A percentile compares a stretch with the other conserved stretches of the same genome.
These are phyloP conservation scores for Mongoloraphidia duomilia DNA, from an alignment of 2,888 invertebrate species.

Conservation along the genomic window DNA sequence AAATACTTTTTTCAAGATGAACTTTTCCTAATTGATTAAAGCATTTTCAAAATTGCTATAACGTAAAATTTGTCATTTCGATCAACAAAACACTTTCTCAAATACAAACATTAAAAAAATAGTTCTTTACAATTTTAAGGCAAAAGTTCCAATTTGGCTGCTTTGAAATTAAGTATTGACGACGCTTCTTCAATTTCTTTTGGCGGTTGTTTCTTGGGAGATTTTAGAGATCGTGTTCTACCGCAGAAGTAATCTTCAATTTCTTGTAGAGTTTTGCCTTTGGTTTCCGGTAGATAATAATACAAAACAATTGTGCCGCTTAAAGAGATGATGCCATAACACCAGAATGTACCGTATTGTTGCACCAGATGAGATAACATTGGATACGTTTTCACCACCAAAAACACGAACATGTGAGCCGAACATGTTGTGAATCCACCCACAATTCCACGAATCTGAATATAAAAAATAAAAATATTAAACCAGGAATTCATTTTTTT, in stretches of 20 bases:
- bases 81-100: too few species aligned
- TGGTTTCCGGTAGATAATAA: conserved; percentile 49
- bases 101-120: too few species aligned
- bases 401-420: conserved; percentile 48
- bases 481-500: conserved; percentile 1
- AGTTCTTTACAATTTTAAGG: too few species aligned
- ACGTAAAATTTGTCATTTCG: too few species aligned
- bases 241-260: conserved; percentile 58
- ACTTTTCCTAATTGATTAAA: too few species aligned
- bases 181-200: too few species aligned
- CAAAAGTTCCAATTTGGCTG: too few species aligned
- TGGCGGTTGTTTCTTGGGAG: too few species aligned
- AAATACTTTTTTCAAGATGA: too few species aligned
- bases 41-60: too few species aligned
- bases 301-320: conserved; percentile 46
- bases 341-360: conserved; percentile 43
- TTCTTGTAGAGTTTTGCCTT: conserved; percentile 50
- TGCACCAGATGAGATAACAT: conserved; percentile 33
- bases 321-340: conserved; percentile 46
- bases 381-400: conserved; percentile 53
- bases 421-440: conserved; percentile 53
- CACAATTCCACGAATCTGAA: conserved; percentile 46
- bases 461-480: conserved; percentile 3
- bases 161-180: too few species aligned
- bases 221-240: conserved; percentile 36